Percentiles rank a stretch among this genome's conserved stretches.
Evolutionary conservation across 2,113 vertebrate genomes (phyloP).

Genomic region (Pyrgilauda ruficollis): DNA sequence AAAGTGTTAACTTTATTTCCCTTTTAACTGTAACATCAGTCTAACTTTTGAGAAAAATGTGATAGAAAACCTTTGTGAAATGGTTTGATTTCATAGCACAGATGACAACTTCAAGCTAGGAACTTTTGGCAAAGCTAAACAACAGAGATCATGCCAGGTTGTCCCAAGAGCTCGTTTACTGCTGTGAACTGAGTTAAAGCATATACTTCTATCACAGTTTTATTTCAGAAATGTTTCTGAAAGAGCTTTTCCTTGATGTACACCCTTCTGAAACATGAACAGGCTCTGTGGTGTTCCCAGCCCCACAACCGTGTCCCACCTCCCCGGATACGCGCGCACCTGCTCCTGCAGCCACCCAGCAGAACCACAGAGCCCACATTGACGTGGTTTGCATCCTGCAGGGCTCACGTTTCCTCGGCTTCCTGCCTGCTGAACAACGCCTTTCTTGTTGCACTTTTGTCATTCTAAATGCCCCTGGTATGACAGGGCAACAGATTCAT

Average conservation of each 20-base stretch:
- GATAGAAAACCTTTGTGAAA: background rate
- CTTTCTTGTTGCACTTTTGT: slow-evolving; percentile 86
- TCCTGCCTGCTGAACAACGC: slow-evolving; percentile 74
- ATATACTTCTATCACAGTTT: background rate
- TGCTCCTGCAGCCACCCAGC: slow-evolving; percentile 72
- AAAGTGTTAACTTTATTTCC: background rate
- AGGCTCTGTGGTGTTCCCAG: background rate
- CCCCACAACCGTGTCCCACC: slow-evolving; percentile 7
- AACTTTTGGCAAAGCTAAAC: background rate
- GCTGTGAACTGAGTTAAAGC: background rate
- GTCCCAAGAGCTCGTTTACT: background rate
- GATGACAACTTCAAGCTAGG: background rate
- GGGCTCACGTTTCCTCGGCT: slow-evolving; percentile 50
- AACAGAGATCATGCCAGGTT: background rate
- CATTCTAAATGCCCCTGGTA: slow-evolving; percentile 82
- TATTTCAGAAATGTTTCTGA: background rate
- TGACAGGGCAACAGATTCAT: background rate
- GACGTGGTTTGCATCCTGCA: slow-evolving; percentile 71
- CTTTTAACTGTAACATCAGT: background rate
- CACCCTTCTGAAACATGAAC: background rate
- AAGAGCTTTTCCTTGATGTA: background rate
- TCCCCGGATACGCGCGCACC: slow-evolving; percentile 77
- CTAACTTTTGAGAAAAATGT: background rate
- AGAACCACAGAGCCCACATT: slow-evolving; percentile 79
- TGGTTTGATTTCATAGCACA: background rate